Conservation (phyloP, 2,888 invertebrate genomes). For the Hymenopus coronatus region DNA sequence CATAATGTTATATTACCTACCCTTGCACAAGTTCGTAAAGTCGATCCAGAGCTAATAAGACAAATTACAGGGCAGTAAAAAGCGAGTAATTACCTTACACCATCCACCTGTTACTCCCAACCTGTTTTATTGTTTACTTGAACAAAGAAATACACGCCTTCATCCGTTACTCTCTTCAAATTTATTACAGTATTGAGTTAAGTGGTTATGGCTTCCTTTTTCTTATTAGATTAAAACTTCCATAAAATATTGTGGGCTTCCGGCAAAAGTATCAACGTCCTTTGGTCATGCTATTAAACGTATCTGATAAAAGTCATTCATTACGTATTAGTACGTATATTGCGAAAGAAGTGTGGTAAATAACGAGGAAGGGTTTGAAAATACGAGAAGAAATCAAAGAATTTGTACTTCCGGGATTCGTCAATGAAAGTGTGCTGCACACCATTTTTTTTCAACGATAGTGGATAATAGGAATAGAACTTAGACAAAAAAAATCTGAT, state of each 20-base stretch:
- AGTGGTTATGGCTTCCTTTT: neutral
- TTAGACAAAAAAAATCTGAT: too few species aligned
- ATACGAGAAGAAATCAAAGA: too few species aligned
- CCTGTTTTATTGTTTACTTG: neutral
- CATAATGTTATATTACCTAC: neutral
- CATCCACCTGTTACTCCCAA: neutral
- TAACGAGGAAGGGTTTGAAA: too few species aligned
- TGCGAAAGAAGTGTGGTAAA: too few species aligned
- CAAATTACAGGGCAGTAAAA: neutral
- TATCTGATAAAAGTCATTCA: too few species aligned
- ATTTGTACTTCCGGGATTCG: too few species aligned
- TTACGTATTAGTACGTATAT: too few species aligned
- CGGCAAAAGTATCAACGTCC: neutral
- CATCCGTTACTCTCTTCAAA: neutral
- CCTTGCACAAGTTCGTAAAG: neutral
- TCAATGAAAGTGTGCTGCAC: too few species aligned
- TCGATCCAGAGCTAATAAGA: neutral
- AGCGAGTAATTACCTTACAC: neutral
- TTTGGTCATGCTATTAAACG: too few species aligned
- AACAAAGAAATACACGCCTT: neutral
- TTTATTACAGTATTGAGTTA: neutral
- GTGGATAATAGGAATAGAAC: too few species aligned
- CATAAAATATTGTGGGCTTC: neutral
- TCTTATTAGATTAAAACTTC: neutral
- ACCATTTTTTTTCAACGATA: too few species aligned